These are phyloP conservation scores for Mactromeris polynyma DNA, from an alignment of 2,888 invertebrate genomes.

Conservation along the genomic window DNA sequence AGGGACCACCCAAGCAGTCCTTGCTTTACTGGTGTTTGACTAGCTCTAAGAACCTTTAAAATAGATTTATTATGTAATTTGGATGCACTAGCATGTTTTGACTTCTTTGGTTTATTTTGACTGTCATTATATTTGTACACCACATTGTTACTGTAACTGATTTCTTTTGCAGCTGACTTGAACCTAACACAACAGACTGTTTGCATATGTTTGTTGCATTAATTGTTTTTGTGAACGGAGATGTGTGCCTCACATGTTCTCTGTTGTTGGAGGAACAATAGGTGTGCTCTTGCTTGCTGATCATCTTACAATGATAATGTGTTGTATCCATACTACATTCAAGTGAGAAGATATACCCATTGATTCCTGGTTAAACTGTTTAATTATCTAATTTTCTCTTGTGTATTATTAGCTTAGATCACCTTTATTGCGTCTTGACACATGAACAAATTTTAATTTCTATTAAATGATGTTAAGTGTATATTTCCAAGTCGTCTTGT, in stretches of 20 bases:
- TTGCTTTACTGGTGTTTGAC: not conserved
- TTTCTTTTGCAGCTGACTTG: conserved; percentile 1
- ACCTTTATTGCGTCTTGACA: too few relatives aligned
- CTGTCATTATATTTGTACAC: not conserved
- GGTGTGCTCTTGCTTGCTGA: not conserved
- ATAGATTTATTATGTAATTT: not conserved
- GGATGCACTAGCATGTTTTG: not conserved
- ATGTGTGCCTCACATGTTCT: not conserved
- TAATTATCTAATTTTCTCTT: too few relatives aligned
- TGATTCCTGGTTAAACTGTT: too few relatives aligned
- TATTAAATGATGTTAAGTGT: too few relatives aligned
- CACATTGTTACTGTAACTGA: not conserved
- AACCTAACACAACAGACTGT: not conserved
- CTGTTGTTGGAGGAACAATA: conserved; percentile 11
- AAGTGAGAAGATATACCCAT: too few relatives aligned
- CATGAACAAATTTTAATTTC: too few relatives aligned
- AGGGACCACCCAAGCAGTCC: not conserved
- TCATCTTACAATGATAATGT: not conserved
- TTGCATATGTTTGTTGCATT: not conserved
- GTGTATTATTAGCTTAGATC: too few relatives aligned
- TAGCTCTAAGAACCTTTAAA: not conserved
- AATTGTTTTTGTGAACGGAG: not conserved
- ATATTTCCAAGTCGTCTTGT: too few relatives aligned
- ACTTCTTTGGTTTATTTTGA: conserved; percentile 5
- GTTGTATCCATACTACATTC: too few relatives aligned